phyloP scores from a whole-genome alignment of 2,888 invertebrate genomes.

The Oscheius sp. region DNA sequence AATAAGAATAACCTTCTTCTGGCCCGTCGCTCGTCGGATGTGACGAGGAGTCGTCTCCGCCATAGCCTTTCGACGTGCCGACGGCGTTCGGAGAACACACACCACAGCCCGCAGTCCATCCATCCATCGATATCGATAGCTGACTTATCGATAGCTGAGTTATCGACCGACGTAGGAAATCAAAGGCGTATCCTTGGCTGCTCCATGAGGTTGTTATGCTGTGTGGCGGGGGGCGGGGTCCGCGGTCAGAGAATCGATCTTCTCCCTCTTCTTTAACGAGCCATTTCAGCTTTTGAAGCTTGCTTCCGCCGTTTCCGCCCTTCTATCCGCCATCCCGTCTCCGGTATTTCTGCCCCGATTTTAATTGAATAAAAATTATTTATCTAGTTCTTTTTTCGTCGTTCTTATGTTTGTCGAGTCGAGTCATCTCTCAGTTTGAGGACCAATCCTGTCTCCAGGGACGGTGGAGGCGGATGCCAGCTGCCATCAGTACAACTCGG shows the following conservation, averaged over 20 bases:
- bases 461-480: slow-evolving; percentile 21
- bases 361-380: not conserved
- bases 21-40: slow-evolving; percentile 69
- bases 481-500: slow-evolving; percentile 1
- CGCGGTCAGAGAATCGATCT: slow-evolving; percentile 28
- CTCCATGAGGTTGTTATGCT: slow-evolving; percentile 37
- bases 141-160: slow-evolving; percentile 3
- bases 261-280: slow-evolving; percentile 30
- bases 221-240: slow-evolving; percentile 30
- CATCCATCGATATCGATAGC: slow-evolving; percentile 10
- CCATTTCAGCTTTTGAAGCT: slow-evolving; percentile 8
- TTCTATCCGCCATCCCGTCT: not conserved
- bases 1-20: slow-evolving; percentile 50
- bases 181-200: slow-evolving; percentile 32
- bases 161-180: slow-evolving; percentile 21
- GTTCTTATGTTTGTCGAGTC: too few relatives aligned
- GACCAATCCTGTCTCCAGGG: slow-evolving; percentile 21
- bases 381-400: not conserved
- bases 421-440: not conserved
- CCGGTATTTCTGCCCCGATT: not conserved
- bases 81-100: slow-evolving; percentile 64
- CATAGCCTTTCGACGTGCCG: slow-evolving; percentile 67
- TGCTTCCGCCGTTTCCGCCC: slow-evolving; percentile 18
- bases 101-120: slow-evolving; percentile 69
- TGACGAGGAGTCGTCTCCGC: slow-evolving; percentile 62